These are phyloP conservation scores for Chaetophractus vellerosus DNA, from an alignment of 2,797 vertebrate genomes.

Conservation along the genomic window DNA sequence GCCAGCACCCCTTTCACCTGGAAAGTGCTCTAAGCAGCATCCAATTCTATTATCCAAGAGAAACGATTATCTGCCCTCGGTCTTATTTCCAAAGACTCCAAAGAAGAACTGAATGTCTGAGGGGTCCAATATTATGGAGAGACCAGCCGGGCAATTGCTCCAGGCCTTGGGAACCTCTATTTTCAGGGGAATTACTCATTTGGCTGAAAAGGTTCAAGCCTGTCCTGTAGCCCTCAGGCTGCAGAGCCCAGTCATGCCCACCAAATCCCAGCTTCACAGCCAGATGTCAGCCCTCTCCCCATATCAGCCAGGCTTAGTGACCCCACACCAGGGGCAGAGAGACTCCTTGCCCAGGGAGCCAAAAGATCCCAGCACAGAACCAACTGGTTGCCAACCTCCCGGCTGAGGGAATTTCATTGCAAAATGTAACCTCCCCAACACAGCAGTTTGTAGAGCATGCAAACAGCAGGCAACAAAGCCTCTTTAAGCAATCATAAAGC, in stretches of 20 bases:
- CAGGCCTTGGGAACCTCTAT: background rate
- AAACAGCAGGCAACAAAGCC: conserved; percentile 37
- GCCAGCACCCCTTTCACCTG: conserved; percentile 69
- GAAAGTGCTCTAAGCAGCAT: background rate
- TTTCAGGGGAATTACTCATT: background rate
- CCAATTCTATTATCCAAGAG: conserved; percentile 41
- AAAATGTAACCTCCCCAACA: conserved; percentile 63
- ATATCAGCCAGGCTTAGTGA: background rate
- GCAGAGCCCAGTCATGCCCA: background rate
- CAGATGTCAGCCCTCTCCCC: background rate
- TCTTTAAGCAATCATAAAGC: background rate
- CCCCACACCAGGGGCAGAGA: background rate
- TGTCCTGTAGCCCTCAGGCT: background rate
- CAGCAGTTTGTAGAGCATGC: conserved; percentile 13
- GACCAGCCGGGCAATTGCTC: background rate
- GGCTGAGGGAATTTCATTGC: conserved; percentile 40
- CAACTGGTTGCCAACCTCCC: conserved; percentile 58
- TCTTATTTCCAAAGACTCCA: conserved; percentile 58
- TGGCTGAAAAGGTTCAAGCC: conserved; percentile 37
- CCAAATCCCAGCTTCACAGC: background rate
- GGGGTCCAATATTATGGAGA: background rate
- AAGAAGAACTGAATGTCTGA: conserved; percentile 55
- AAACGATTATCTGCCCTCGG: conserved; percentile 70
- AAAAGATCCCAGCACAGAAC: conserved; percentile 14
- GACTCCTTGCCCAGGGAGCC: background rate